Conservation (phyloP, 2,113 vertebrate genomes). For the Cephalopholis sonnerati region DNA sequence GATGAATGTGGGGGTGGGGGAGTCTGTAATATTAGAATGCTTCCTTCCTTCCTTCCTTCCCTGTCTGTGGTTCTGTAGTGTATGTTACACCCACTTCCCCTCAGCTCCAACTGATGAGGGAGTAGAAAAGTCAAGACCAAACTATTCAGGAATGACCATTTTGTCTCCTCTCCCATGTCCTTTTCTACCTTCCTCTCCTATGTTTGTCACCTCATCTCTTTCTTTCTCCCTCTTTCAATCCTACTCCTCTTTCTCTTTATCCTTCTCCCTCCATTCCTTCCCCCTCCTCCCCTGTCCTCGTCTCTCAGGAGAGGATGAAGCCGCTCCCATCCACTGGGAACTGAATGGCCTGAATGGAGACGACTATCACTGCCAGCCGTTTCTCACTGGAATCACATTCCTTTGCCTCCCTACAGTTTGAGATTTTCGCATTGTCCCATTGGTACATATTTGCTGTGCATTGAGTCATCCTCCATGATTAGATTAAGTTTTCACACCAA, state of each 20-base stretch:
- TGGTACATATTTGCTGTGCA: not conserved
- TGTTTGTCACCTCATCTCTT: not conserved
- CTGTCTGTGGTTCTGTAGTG: constrained; percentile 56
- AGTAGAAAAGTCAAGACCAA: not conserved
- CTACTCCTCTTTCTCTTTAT: not conserved
- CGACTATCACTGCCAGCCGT: constrained; percentile 23
- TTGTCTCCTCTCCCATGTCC: constrained; percentile 40
- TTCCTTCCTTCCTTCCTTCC: constrained; percentile 73
- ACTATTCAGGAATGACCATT: not conserved
- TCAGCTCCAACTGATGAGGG: not conserved
- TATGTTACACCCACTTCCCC: constrained; percentile 68
- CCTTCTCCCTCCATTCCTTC: not conserved
- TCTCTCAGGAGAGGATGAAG: constrained; percentile 52
- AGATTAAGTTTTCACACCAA: not conserved
- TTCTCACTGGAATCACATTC: not conserved
- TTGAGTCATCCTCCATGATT: not conserved
- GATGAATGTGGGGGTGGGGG: constrained; percentile 59
- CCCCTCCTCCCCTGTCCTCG: not conserved
- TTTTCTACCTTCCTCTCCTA: not conserved
- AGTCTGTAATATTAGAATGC: constrained; percentile 65
- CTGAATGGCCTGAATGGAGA: constrained; percentile 46
- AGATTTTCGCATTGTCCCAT: not conserved
- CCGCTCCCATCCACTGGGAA: constrained; percentile 66
- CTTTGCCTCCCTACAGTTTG: not conserved
- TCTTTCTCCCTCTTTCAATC: not conserved